Evolutionary conservation across 2,113 vertebrate species (phyloP).

Genomic region (Trichechus manatus): DNA sequence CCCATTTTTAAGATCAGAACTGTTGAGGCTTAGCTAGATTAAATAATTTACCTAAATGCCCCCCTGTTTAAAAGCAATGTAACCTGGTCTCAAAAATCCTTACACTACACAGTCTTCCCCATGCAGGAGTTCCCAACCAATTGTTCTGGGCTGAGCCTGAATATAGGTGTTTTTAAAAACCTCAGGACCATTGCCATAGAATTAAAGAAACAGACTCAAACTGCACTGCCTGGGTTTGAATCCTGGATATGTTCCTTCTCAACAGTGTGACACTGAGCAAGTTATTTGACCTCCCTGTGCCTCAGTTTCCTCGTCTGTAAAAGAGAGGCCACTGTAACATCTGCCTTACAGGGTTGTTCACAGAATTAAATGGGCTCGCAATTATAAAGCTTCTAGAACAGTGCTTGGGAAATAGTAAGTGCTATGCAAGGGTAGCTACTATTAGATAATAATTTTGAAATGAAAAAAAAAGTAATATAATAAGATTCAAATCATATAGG

Average conservation of each 20-base stretch:
- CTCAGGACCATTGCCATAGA: neutral
- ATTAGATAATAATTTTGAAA: neutral
- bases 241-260: rapidly evolving
- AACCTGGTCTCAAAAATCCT: neutral
- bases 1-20: neutral
- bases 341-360: neutral
- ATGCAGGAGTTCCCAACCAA: neutral
- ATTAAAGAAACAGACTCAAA: neutral
- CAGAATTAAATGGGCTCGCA: neutral
- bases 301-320: neutral
- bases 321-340: rapidly evolving
- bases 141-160: no score
- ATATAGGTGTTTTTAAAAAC: neutral
- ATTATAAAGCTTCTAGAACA: neutral
- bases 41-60: rapidly evolving
- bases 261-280: rapidly evolving
- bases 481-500: neutral
- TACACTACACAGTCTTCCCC: rapidly evolving
- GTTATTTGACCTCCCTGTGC: neutral
- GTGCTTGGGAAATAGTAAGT: neutral
- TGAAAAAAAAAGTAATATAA: slow-evolving; percentile 12
- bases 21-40: neutral
- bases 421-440: neutral
- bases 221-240: rapidly evolving
- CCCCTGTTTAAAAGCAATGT: rapidly evolving